Percentiles rank a stretch among this genome's conserved stretches.
These are phyloP conservation scores for Percina caprodes DNA, from an alignment of 2,113 vertebrate species.

Conservation along the genomic window DNA sequence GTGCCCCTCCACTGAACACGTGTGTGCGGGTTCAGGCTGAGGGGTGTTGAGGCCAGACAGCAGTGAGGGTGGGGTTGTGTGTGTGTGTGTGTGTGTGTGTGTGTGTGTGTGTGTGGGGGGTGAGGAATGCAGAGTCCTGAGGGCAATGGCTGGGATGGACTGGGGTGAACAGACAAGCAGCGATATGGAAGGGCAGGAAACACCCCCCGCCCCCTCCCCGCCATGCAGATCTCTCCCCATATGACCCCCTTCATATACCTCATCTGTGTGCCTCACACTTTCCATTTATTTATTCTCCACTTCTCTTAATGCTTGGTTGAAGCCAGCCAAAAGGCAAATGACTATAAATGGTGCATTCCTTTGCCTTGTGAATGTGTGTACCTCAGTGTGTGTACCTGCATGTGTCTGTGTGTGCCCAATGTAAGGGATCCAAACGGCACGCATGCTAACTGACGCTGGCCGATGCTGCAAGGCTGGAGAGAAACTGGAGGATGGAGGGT, in stretches of 20 bases:
- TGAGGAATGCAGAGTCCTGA: constrained; percentile 66
- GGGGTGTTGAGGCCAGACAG: constrained; percentile 56
- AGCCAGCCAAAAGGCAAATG: constrained; percentile 56
- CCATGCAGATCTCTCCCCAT: constrained; percentile 16
- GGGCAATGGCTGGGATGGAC: constrained; percentile 57
- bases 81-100: too few relatives aligned
- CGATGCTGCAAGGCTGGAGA: constrained; percentile 28
- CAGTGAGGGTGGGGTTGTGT: not conserved
- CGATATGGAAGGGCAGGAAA: constrained; percentile 63
- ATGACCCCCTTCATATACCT: constrained; percentile 50
- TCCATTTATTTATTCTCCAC: constrained; percentile 40
- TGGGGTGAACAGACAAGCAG: constrained; percentile 64
- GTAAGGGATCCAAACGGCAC: constrained; percentile 25
- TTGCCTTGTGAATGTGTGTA: constrained; percentile 35
- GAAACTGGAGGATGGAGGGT: not conserved
- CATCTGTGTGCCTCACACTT: constrained; percentile 57
- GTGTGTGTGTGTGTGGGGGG: not conserved
- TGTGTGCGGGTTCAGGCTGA: constrained; percentile 36
- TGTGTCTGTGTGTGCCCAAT: constrained; percentile 7
- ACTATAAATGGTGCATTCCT: constrained; percentile 65
- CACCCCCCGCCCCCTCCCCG: not conserved
- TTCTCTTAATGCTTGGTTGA: constrained; percentile 43
- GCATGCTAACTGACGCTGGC: constrained; percentile 29
- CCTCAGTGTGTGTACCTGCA: not conserved
- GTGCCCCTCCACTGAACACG: constrained; percentile 63